phyloP scores from a whole-genome alignment of 2,888 invertebrate genomes.

The Tipula unca region DNA sequence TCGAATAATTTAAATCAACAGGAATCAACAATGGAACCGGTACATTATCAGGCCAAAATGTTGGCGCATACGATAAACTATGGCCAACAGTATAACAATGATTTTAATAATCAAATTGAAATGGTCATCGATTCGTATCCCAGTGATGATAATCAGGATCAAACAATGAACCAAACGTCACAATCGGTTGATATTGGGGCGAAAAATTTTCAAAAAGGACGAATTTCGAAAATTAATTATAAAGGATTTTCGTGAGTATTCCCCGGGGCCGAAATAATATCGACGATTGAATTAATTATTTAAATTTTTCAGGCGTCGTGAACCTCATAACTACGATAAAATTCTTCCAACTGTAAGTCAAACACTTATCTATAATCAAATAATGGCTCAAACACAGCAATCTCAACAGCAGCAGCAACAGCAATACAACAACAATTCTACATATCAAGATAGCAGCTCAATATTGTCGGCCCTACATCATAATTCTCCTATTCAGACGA shows the following conservation, averaged over 20 bases:
- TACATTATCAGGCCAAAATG: constrained; percentile 19
- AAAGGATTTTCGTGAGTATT: neutral
- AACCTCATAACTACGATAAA: constrained; percentile 43
- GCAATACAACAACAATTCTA: constrained; percentile 18
- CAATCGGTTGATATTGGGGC: neutral
- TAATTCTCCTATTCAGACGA: constrained; percentile 25
- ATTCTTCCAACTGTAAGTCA: constrained; percentile 42
- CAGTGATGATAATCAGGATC: neutral
- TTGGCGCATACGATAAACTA: constrained; percentile 14
- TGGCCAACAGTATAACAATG: neutral
- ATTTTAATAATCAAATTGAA: constrained; percentile 16
- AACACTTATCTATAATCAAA: constrained; percentile 42
- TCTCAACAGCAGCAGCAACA: constrained; percentile 31
- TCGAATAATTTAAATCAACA: constrained; percentile 20
- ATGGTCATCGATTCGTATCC: constrained; percentile 16
- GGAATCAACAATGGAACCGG: neutral
- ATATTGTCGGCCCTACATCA: constrained; percentile 21
- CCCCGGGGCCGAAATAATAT: neutral
- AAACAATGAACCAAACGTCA: neutral
- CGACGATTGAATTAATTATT: neutral
- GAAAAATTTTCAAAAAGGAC: neutral
- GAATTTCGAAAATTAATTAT: neutral
- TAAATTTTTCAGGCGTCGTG: constrained; percentile 32
- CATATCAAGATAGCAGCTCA: neutral
- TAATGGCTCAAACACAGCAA: constrained; percentile 38